Evolutionary conservation across 2,113 vertebrate species (phyloP), one percentile per base, ranked within the genome.

Genomic region (Corydoras maculifer): DNA sequence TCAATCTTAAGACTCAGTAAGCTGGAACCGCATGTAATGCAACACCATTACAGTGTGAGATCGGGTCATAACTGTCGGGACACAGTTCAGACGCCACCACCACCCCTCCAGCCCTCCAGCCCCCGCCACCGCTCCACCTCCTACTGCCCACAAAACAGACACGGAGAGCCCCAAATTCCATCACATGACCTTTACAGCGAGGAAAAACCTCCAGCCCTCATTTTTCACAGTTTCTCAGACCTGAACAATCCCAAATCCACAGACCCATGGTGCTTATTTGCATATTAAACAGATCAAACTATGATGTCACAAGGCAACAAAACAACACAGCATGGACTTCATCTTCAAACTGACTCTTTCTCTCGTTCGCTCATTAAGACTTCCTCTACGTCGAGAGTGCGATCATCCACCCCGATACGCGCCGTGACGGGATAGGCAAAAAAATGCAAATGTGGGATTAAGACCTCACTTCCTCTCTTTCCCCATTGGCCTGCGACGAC

Each of bases 1-100:
- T 87, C 84, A 85, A 87, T 88, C 82, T 85, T 77, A 80, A 81
- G 79, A 87, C 64, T 84, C 87, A 87, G 75, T 86, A 86, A 87
- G 77, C 84, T 87, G 86, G 86, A 90, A 90, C 86, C 82, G 80
- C 69, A 72, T 85, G 80, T 82, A 87, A 88, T 88, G 75, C 80
- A 79, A 80, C 74, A 75, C 79, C 70, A 86, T 85, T 87, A 84
- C 78, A 80, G 72, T 74, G 55, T 68, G 82, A 79, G 80, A 84
- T 73, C 79, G 79, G 87, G 82, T 82, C 82, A 83, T 67, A 71
- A 74, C 72, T 55, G 68, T 76, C 65, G 68, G 69, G 68, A 72
- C 78, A 78, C 69, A 72, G 82, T 81, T 83, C 80, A 84, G 84
- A 83, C 72, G 78, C 58, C 77, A 81, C 62, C 74, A 31, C 18